A percentile compares a stretch with the other conserved stretches of the same genome.
Conservation (phyloP, 2,797 vertebrate genomes). For the Fundulus diaphanus region DNA sequence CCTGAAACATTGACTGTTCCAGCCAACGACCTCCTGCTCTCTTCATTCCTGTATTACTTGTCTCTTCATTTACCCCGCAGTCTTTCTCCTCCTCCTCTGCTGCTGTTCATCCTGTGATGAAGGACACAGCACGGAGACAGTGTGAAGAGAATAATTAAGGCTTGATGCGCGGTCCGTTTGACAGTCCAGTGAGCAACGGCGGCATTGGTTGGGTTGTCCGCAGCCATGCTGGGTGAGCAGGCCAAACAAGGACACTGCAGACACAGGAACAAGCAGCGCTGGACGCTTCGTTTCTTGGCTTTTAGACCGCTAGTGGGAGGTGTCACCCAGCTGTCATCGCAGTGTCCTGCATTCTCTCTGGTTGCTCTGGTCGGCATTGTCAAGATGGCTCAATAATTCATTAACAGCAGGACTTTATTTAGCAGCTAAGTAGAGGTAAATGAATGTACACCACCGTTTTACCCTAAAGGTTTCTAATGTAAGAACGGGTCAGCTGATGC, state of each 20-base stretch:
- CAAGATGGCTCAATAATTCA: not conserved
- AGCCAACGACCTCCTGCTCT: too few relatives aligned
- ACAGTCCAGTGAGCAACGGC: not conserved
- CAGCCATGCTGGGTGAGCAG: not conserved
- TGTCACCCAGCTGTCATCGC: not conserved
- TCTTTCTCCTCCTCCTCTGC: not conserved
- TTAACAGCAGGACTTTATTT: not conserved
- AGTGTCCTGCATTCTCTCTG: constrained; percentile 11
- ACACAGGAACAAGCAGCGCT: not conserved
- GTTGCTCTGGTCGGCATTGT: constrained; percentile 13
- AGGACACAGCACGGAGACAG: not conserved
- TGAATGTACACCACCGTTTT: not conserved
- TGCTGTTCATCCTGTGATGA: not conserved
- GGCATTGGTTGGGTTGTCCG: constrained; percentile 13
- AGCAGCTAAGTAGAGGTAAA: not conserved
- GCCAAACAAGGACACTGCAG: constrained; percentile 11
- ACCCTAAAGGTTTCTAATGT: not conserved
- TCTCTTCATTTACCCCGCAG: not conserved
- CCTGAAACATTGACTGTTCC: not conserved
- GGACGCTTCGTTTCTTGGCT: not conserved
- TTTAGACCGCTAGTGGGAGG: not conserved
- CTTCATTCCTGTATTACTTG: not conserved
- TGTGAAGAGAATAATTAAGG: not conserved
- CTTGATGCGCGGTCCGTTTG: not conserved
- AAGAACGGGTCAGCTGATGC: not conserved